Base-by-base conservation (phyloP, 53 echinoderm and acorn worm species). In the Patiria pectinifera region DNA sequence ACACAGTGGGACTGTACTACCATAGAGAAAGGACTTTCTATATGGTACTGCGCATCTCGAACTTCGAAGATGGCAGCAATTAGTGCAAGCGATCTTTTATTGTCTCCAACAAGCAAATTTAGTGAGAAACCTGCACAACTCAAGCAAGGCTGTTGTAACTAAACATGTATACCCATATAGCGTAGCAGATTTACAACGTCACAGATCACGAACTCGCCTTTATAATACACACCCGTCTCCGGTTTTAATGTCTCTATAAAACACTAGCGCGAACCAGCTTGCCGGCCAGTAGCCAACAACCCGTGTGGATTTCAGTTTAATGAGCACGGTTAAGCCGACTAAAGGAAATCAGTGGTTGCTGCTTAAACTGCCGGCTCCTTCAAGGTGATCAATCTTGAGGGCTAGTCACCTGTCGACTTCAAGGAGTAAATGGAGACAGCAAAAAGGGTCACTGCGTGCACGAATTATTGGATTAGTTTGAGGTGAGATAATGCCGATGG, bases 291-390 rank as follows among this genome's bases (percentile, higher is more conserved):
- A 25, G 16, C n/a, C 21, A 25, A 45, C 53, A 18, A 25, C 15
- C 46, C 80, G 82, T 81, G 90, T 81, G 90, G 69, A 80, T 90
- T 80, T 80, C 81, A 69, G n/a, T 90, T 90, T 90, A 90, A 90
- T 90, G 90, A 62, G 80, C 19, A 59, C 69, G 79, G 90, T 90
- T 90, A 90, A 90, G 90, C 90, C 81, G 90, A 81, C 90, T 90
- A 90, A 53, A 80, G 58, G 82, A 53, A 69, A 80, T 89, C 61
- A 44, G 85, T 2, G 59, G 83, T 19, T 2, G 45, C 46, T 43
- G 45, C 44, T 85, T 53, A 53, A 84, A 83, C 60, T 83, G 11
- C 85, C 21, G 69, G 45, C 86, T 49, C 72, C 76, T 86, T 69
- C 48, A 18, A 66, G 84, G 23, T 26, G 44, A 84, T 84, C 45